Conservation (phyloP, 2,888 invertebrate species). For the Drosophila anomelani region DNA sequence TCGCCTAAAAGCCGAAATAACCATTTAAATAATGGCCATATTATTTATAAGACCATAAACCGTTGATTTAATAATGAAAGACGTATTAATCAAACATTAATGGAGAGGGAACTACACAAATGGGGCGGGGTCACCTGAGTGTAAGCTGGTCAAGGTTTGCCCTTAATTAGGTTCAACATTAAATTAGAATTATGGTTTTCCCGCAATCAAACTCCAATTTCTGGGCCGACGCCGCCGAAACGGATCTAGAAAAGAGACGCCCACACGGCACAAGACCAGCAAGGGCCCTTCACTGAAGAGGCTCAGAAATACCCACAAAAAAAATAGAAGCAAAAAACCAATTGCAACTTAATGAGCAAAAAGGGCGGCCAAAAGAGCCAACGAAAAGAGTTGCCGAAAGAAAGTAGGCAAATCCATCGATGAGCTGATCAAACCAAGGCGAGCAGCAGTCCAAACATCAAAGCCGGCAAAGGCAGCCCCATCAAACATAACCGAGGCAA, state of each 20-base stretch:
- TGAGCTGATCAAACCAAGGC: conserved; percentile 17
- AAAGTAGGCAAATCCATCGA: conserved; percentile 30
- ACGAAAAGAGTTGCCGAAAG: conserved; percentile 24
- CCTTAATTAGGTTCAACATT: conserved; percentile 44
- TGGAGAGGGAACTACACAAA: conserved; percentile 26
- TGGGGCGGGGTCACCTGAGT: conserved; percentile 17
- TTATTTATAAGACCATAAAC: conserved; percentile 35
- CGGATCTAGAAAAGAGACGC: conserved; percentile 53
- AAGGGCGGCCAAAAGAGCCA: conserved; percentile 19
- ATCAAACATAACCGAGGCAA: conserved; percentile 38
- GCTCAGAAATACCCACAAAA: conserved; percentile 20
- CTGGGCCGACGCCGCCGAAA: conserved; percentile 38
- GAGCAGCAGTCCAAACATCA: conserved; percentile 53
- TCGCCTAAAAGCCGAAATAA: conserved; percentile 18
- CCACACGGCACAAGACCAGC: conserved; percentile 41
- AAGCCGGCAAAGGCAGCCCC: conserved; percentile 57
- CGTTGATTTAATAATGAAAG: conserved; percentile 37
- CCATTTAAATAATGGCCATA: conserved; percentile 41
- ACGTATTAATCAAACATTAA: conserved; percentile 37
- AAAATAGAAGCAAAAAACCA: conserved; percentile 2
- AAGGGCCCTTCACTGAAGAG: conserved; percentile 38
- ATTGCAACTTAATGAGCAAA: conserved; percentile 36
- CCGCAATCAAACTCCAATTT: conserved; percentile 30
- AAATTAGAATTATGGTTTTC: conserved; percentile 45
- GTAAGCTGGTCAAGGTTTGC: conserved; percentile 41